Conservation (phyloP, 64 coral and sea anemone genomes). For the Anthopleura sola region DNA sequence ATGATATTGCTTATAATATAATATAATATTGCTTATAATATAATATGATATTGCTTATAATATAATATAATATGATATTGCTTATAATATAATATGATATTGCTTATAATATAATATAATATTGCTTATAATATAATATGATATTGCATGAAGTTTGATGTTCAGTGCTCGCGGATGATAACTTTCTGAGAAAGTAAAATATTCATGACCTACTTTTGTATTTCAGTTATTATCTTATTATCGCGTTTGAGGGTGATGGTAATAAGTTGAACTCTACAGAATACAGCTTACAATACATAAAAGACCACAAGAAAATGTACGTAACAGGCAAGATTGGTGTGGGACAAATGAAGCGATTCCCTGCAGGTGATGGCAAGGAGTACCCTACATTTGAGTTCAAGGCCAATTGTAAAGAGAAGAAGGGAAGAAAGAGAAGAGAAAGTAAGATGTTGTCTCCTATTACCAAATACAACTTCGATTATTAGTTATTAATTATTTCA, state of each 20-base stretch:
- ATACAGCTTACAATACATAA: background rate
- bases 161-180: too few species aligned
- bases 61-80: too few species aligned
- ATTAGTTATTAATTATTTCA: too few species aligned
- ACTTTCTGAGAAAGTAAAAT: too few species aligned
- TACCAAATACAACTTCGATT: too few species aligned
- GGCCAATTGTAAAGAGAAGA: background rate
- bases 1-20: too few species aligned
- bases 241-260: background rate
- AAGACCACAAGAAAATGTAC: background rate
- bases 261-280: background rate
- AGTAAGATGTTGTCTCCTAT: background rate
- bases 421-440: background rate
- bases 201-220: background rate
- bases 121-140: too few species aligned
- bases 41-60: too few species aligned
- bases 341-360: background rate
- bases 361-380: background rate
- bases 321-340: conserved; percentile 1
- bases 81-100: too few species aligned
- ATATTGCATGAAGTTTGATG: too few species aligned
- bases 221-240: background rate
- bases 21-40: too few species aligned
- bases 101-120: too few species aligned
- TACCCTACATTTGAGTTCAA: background rate